Evolutionary conservation across 2,888 invertebrate genomes (phyloP).

Genomic region (Graphium colonna): DNA sequence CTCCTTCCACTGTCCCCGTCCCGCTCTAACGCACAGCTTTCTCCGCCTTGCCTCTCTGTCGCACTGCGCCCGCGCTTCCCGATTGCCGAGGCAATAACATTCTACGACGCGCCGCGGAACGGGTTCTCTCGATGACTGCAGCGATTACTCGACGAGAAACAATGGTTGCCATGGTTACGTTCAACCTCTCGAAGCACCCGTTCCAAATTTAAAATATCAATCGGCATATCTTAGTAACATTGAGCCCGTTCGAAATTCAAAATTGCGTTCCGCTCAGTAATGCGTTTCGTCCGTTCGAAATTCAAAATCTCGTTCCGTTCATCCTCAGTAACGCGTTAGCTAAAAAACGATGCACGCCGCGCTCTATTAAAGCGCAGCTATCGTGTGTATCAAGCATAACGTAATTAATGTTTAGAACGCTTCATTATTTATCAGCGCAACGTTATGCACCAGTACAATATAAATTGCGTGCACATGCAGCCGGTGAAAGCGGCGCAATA

Average conservation of each 20-base stretch:
- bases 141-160: constrained; percentile 73
- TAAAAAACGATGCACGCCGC: background rate
- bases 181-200: constrained; percentile 35
- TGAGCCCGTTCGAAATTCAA: constrained; percentile 12
- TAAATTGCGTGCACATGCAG: constrained; percentile 34
- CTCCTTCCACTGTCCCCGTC: constrained; percentile 66
- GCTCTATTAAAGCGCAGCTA: constrained; percentile 1
- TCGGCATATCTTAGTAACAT: constrained; percentile 29
- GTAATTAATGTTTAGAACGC: constrained; percentile 14
- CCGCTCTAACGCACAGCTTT: constrained; percentile 58
- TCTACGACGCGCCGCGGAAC: constrained; percentile 78
- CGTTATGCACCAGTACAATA: constrained; percentile 27
- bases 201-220: no score
- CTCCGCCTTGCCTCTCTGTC: constrained; percentile 53
- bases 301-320: no score
- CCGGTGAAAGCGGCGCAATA: constrained; percentile 34
- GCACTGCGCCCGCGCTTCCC: constrained; percentile 73
- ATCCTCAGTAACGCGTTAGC: no score
- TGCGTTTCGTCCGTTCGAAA: no score
- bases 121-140: constrained; percentile 75
- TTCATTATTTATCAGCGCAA: constrained; percentile 16
- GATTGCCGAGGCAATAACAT: constrained; percentile 64
- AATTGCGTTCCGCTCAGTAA: background rate
- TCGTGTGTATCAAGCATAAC: background rate
- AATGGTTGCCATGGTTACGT: constrained; percentile 58